These are phyloP conservation scores for Alosa alosa DNA, from an alignment of 2,113 vertebrate species.

Conservation along the genomic window DNA sequence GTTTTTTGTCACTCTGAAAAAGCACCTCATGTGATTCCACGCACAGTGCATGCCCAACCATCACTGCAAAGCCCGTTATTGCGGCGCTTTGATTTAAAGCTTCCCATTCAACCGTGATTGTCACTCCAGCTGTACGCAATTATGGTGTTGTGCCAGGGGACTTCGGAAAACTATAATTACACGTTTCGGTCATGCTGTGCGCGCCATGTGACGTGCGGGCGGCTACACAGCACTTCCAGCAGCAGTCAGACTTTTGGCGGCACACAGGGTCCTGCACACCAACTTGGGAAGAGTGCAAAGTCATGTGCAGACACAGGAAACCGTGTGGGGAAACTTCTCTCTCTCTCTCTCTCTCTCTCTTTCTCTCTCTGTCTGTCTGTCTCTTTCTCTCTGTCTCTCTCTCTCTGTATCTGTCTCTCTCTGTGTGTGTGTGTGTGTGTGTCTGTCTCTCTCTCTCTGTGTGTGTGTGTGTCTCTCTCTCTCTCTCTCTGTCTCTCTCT, in stretches of 20 bases:
- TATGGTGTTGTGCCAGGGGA: not conserved
- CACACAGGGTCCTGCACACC: not conserved
- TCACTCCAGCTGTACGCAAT: not conserved
- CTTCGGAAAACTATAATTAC: slow-evolving; percentile 35
- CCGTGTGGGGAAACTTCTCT: not conserved
- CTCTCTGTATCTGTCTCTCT: too few species aligned
- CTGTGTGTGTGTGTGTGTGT: too few species aligned
- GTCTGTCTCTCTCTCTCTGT: too few species aligned
- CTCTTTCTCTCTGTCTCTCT: too few species aligned
- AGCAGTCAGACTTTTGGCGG: not conserved
- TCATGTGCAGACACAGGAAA: not conserved
- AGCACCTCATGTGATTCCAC: not conserved
- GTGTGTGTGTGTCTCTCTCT: too few species aligned
- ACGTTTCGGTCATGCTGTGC: slow-evolving; percentile 20
- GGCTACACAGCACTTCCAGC: not conserved
- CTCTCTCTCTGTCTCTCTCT: too few species aligned
- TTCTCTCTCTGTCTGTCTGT: not conserved
- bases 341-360: not conserved
- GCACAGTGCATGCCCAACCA: not conserved
- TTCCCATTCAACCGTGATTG: not conserved
- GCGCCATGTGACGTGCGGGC: not conserved
- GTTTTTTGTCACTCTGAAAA: not conserved
- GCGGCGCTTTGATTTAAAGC: not conserved
- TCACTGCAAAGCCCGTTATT: not conserved
- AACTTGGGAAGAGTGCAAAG: not conserved